These are phyloP conservation scores for Galaxea fascicularis DNA, from an alignment of 92 coral and sea anemone species.

Conservation along the genomic window DNA sequence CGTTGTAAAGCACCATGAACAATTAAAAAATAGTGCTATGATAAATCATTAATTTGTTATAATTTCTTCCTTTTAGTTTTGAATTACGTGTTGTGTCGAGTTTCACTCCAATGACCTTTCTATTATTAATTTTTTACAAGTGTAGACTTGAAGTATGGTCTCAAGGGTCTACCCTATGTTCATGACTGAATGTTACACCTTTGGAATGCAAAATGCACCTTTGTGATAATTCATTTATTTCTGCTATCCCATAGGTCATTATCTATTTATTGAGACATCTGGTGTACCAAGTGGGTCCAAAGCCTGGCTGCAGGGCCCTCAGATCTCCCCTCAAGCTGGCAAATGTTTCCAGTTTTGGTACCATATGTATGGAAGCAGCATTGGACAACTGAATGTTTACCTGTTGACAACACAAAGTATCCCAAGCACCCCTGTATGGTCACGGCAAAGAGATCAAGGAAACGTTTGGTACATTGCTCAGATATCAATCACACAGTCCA, in stretches of 20 bases:
- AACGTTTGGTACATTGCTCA: conserved; percentile 94
- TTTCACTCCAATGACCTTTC: too few relatives aligned
- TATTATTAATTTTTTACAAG: too few relatives aligned
- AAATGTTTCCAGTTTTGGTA: conserved; percentile 96
- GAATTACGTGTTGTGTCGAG: too few relatives aligned
- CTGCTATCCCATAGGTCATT: conserved; percentile 74
- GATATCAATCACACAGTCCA: conserved; percentile 66
- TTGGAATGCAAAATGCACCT: neutral
- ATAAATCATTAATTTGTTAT: too few relatives aligned
- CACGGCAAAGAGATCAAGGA: conserved; percentile 86
- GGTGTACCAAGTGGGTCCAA: conserved; percentile 45
- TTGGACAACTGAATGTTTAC: conserved; percentile 89
- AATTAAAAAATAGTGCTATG: too few relatives aligned
- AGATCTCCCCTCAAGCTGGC: conserved; percentile 73
- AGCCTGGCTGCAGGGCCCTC: conserved; percentile 82
- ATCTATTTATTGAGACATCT: conserved; percentile 88
- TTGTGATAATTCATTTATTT: neutral
- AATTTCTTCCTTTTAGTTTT: too few relatives aligned
- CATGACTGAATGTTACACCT: neutral
- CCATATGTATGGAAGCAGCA: conserved; percentile 94
- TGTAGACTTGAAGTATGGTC: too few relatives aligned
- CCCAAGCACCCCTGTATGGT: conserved; percentile 82
- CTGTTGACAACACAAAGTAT: conserved; percentile 53
- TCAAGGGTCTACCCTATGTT: neutral
- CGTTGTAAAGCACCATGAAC: too few relatives aligned